Conservation (phyloP, 64 coral and sea anemone genomes). For the Astreopora myriophthalma region DNA sequence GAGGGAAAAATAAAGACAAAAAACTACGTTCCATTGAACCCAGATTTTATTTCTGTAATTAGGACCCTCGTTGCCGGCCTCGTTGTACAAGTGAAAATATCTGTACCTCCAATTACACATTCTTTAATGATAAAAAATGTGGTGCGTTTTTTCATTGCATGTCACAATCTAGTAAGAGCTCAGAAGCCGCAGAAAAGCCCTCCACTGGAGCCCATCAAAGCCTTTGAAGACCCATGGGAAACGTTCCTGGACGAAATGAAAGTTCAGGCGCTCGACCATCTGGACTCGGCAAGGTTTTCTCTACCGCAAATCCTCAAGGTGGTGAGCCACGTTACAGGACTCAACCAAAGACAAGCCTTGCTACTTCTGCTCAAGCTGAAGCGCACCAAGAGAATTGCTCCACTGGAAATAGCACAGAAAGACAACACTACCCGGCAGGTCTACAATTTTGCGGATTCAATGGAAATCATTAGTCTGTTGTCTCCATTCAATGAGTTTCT, state of each 20-base stretch:
- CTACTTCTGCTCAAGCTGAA: slow-evolving; percentile 19
- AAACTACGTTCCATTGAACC: no score
- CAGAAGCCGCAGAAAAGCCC: background rate
- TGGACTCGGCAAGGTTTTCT: background rate
- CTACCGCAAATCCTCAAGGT: background rate
- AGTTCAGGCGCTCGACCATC: no score
- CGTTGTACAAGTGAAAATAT: no score
- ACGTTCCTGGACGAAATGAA: no score
- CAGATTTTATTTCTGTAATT: no score
- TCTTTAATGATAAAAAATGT: background rate
- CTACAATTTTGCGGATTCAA: background rate
- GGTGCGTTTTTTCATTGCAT: background rate
- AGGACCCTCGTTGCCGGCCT: no score
- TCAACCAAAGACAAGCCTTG: background rate
- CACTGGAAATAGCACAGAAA: background rate
- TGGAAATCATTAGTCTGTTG: background rate
- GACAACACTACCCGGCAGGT: background rate
- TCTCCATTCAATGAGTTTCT: background rate
- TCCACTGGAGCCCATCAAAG: background rate
- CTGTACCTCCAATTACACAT: no score
- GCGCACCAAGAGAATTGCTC: background rate
- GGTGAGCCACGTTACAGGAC: background rate
- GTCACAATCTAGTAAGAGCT: background rate
- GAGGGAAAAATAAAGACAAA: no score
- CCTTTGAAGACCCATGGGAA: background rate